Percentiles rank a stretch among this genome's conserved stretches.
phyloP scores from a whole-genome alignment of 2,113 vertebrate genomes.

The Formicarius rufipectus region DNA sequence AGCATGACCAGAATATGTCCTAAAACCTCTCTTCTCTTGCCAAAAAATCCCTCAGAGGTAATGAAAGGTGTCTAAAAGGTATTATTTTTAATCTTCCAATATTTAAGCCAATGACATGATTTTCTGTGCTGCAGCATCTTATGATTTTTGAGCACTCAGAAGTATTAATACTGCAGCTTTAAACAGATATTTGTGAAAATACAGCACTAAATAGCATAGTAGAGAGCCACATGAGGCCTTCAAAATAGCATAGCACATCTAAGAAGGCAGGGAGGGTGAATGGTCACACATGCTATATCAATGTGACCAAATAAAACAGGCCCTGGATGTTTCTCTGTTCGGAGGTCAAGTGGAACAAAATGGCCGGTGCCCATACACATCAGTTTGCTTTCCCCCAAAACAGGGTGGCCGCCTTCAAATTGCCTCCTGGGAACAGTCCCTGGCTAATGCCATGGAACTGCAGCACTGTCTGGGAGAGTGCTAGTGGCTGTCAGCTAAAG shows the following conservation, averaged over 20 bases:
- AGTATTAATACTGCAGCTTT: slow-evolving; percentile 42
- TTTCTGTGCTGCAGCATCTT: slow-evolving; percentile 41
- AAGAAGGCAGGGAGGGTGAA: background rate
- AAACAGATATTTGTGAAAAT: slow-evolving; percentile 42
- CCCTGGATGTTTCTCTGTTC: background rate
- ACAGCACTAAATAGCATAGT: background rate
- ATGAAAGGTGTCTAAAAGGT: slow-evolving; percentile 62
- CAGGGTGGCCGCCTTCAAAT: background rate
- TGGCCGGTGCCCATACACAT: background rate
- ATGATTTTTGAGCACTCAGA: slow-evolving; percentile 27
- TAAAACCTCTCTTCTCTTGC: slow-evolving; percentile 57
- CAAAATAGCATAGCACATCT: background rate
- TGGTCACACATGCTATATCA: background rate
- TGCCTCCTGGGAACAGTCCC: background rate
- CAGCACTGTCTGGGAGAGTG: background rate
- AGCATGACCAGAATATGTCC: slow-evolving; percentile 61
- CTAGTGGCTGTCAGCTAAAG: background rate
- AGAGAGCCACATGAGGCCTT: background rate
- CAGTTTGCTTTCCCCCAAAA: background rate
- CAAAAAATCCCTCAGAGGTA: slow-evolving; percentile 59
- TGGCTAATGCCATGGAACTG: background rate
- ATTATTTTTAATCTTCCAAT: slow-evolving; percentile 60
- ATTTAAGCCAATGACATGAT: slow-evolving; percentile 58
- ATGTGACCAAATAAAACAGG: background rate
- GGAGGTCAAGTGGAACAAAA: background rate